phyloP scores from a whole-genome alignment of 1,140 invertebrate species.

The Papilio helenus region DNA sequence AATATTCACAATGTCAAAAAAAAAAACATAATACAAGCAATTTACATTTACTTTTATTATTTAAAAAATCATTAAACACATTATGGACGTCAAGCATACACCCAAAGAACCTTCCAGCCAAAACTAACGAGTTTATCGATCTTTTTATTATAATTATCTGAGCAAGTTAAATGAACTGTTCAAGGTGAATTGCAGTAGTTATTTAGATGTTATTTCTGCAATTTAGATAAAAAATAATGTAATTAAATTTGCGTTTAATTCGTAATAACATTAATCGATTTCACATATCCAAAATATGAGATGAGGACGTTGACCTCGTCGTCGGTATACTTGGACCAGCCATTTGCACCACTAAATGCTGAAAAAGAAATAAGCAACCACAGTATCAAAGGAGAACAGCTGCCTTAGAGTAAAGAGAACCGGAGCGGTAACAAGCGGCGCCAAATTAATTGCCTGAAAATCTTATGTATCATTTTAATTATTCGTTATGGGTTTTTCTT shows the following conservation, averaged over 20 bases:
- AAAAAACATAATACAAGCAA: background rate
- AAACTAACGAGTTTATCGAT: constrained; percentile 15
- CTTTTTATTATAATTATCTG: background rate
- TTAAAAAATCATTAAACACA: background rate
- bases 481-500: no score
- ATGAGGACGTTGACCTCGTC: background rate
- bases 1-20: background rate
- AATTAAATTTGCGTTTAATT: background rate
- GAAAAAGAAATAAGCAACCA: background rate
- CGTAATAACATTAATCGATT: background rate
- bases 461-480: no score
- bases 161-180: constrained; percentile 5
- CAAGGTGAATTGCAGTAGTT: constrained; percentile 6
- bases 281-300: background rate
- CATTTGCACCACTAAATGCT: background rate
- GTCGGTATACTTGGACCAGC: background rate
- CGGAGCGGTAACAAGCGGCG: no score
- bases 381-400: background rate
- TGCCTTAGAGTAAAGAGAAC: background rate
- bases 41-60: background rate
- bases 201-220: constrained; percentile 5
- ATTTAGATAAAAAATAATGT: background rate
- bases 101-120: background rate
- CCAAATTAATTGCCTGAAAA: no score
- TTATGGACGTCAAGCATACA: background rate